Conservation (phyloP, 1,140 invertebrate species). For the Sminthurides bifidus region DNA sequence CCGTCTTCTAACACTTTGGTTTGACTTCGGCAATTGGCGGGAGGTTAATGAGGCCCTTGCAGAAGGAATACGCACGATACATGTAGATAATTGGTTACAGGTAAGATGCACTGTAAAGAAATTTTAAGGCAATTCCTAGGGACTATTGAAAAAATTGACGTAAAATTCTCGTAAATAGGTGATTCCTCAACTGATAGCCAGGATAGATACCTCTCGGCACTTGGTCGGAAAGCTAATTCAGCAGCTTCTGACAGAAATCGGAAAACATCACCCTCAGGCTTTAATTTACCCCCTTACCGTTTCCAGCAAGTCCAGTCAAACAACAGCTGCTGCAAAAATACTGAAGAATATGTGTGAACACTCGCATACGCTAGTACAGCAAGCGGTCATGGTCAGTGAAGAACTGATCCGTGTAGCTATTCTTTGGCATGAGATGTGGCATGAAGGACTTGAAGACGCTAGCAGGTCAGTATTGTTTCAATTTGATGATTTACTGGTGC, state of each 20-base stretch:
- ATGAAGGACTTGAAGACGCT: slow-evolving; percentile 95
- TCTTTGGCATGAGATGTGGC: slow-evolving; percentile 98
- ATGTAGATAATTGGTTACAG: slow-evolving; percentile 98
- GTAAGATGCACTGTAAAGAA: slow-evolving; percentile 33
- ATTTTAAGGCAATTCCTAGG: neutral
- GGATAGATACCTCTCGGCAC: slow-evolving; percentile 84
- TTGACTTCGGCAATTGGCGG: slow-evolving; percentile 84
- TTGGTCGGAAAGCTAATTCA: slow-evolving; percentile 82
- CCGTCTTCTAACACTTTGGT: slow-evolving; percentile 82
- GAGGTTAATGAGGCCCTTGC: slow-evolving; percentile 87
- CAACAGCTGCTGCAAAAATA: slow-evolving; percentile 86
- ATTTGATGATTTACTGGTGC: neutral
- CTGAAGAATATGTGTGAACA: slow-evolving; percentile 92
- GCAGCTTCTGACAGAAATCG: slow-evolving; percentile 51
- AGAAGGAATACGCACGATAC: slow-evolving; percentile 82
- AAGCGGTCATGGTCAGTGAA: slow-evolving; percentile 78
- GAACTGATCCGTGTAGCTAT: slow-evolving; percentile 97
- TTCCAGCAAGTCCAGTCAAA: slow-evolving; percentile 74
- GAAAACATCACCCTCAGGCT: slow-evolving; percentile 73
- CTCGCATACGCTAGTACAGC: slow-evolving; percentile 77
- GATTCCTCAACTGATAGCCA: slow-evolving; percentile 94
- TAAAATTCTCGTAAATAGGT: slow-evolving; percentile 43
- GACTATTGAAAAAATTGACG: neutral
- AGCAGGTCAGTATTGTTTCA: slow-evolving; percentile 4
- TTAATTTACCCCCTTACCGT: slow-evolving; percentile 95